A percentile compares a stretch with the other conserved stretches of the same genome.
phyloP scores from a whole-genome alignment of 2,888 invertebrate species.

The Sisyra terminalis region DNA sequence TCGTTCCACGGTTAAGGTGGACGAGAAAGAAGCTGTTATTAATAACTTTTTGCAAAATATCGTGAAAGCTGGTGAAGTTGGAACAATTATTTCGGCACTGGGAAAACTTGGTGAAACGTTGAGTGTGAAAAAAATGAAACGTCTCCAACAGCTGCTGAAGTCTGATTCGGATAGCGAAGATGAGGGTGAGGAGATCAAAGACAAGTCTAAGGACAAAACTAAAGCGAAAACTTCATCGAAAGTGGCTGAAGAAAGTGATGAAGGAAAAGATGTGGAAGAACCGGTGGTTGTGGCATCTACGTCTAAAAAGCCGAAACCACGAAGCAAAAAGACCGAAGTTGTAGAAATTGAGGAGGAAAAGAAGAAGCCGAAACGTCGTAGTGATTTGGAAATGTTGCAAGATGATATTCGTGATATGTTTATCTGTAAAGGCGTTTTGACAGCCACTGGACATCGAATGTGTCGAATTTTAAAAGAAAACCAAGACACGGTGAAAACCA shows the following conservation, averaged over 20 bases:
- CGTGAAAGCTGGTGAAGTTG: slow-evolving; percentile 19
- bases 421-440: slow-evolving; percentile 42
- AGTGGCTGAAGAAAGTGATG: slow-evolving; percentile 9
- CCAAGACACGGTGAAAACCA: background rate
- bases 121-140: slow-evolving; percentile 36
- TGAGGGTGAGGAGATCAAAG: slow-evolving; percentile 16
- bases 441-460: slow-evolving; percentile 45
- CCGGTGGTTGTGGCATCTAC: background rate
- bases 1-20: slow-evolving; percentile 15
- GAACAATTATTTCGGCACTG: slow-evolving; percentile 23
- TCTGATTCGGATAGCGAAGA: slow-evolving; percentile 32
- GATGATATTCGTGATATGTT: slow-evolving; percentile 56
- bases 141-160: slow-evolving; percentile 36
- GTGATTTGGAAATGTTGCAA: slow-evolving; percentile 45
- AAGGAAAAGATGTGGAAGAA: slow-evolving; percentile 2
- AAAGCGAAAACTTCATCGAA: slow-evolving; percentile 10
- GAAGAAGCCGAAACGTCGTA: slow-evolving; percentile 21
- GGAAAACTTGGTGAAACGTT: slow-evolving; percentile 25
- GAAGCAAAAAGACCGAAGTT: slow-evolving; percentile 10
- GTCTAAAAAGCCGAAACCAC: slow-evolving; percentile 10
- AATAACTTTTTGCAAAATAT: slow-evolving; percentile 19
- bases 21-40: slow-evolving; percentile 19
- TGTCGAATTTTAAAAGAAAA: slow-evolving; percentile 38
- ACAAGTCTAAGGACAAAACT: slow-evolving; percentile 10
- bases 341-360: slow-evolving; percentile 8